Percentiles rank a stretch among this genome's conserved stretches.
Conservation (phyloP, 37 sponge, comb jelly and placozoan species). For the Spongilla lacustris region DNA sequence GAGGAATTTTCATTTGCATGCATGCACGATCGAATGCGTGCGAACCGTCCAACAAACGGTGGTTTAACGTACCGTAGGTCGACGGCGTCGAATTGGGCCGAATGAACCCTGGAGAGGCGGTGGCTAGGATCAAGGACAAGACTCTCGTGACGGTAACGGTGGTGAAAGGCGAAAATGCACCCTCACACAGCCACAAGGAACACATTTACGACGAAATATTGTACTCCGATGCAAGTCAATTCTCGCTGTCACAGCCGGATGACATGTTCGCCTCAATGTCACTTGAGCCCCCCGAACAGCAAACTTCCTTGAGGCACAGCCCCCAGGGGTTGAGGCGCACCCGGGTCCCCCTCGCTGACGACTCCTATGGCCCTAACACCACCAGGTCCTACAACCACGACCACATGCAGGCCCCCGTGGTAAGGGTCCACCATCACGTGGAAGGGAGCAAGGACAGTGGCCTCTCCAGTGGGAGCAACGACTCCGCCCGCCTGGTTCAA, state of each 20-base stretch:
- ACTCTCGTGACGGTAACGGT: slow-evolving; percentile 52
- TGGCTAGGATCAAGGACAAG: slow-evolving; percentile 65
- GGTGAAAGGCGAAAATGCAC: not conserved
- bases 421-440: not conserved
- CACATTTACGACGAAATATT: slow-evolving; percentile 62
- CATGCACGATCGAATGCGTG: not conserved
- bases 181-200: not conserved
- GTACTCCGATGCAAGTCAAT: slow-evolving; percentile 38
- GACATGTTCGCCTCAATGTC: slow-evolving; percentile 19
- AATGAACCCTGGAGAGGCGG: slow-evolving; percentile 52
- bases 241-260: slow-evolving; percentile 37
- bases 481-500: slow-evolving; percentile 15
- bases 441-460: slow-evolving; percentile 69
- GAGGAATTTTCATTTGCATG: not conserved
- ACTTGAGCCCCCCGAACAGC: not conserved
- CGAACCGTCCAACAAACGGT: not conserved
- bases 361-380: not conserved
- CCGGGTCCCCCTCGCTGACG: not conserved
- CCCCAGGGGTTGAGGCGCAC: not conserved
- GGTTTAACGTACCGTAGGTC: slow-evolving; percentile 26
- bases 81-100: slow-evolving; percentile 28
- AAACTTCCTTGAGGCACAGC: not conserved
- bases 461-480: slow-evolving; percentile 70
- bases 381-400: not conserved
- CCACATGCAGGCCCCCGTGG: not conserved